Percentiles rank a stretch among this genome's conserved stretches.
Evolutionary conservation across 1,140 invertebrate species (phyloP).

Genomic region (Sitodiplosis mosellana): DNA sequence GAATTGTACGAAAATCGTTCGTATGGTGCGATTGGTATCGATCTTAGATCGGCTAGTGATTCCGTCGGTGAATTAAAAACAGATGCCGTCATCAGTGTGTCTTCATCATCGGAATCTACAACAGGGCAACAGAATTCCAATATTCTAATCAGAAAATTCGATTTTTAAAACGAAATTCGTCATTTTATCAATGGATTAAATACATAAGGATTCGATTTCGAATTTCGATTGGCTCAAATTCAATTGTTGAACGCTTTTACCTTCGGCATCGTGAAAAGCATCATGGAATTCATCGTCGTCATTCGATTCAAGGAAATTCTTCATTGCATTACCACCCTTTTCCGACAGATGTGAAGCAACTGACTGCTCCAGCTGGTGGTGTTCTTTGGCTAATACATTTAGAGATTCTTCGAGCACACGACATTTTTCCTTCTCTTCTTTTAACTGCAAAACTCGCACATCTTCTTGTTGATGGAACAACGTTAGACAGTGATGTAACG

Average conservation of each 20-base stretch:
- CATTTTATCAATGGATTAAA: too few species aligned
- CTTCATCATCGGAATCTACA: conserved; percentile 17
- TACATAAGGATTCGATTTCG: too few species aligned
- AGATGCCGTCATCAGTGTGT: conserved; percentile 30
- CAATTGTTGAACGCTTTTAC: too few species aligned
- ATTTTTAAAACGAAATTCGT: too few species aligned
- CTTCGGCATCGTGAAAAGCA: conserved; percentile 27
- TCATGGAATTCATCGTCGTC: conserved; percentile 51
- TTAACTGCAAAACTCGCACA: conserved; percentile 2
- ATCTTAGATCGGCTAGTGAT: conserved; percentile 5
- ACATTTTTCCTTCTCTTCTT: conserved; percentile 31
- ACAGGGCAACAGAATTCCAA: not conserved
- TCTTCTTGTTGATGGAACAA: conserved; percentile 4
- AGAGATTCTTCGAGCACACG: conserved; percentile 47
- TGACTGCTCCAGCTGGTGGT: conserved; percentile 46
- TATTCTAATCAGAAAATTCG: too few species aligned
- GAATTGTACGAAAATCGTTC: not conserved
- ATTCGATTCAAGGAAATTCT: conserved; percentile 31
- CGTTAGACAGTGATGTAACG: conserved; percentile 1
- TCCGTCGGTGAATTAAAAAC: conserved; percentile 11
- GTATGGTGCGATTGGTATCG: not conserved
- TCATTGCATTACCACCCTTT: conserved; percentile 1
- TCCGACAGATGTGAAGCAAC: conserved; percentile 18
- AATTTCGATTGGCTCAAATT: too few species aligned
- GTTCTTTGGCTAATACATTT: conserved; percentile 43